phyloP scores from a whole-genome alignment of 2,113 vertebrate species.

The Jaculus jaculus region DNA sequence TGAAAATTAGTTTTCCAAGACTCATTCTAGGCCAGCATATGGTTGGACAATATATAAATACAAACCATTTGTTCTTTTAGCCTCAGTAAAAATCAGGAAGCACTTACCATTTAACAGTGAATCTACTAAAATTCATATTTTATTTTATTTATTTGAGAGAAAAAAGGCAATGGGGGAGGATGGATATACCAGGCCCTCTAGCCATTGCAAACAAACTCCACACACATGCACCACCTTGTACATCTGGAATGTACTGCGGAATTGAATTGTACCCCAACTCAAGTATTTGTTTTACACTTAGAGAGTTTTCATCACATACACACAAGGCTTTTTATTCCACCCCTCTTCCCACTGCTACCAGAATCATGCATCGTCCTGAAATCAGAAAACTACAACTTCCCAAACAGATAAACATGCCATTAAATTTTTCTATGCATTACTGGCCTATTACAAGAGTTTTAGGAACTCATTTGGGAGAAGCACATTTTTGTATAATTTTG shows the following conservation, averaged over 20 bases:
- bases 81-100: neutral
- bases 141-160: neutral
- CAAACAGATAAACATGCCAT: neutral
- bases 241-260: no score
- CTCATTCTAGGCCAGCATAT: neutral
- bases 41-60: neutral
- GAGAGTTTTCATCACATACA: neutral
- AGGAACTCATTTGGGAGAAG: constrained; percentile 19
- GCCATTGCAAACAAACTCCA: no score
- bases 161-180: no score
- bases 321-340: neutral
- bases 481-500: neutral
- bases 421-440: neutral
- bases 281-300: neutral
- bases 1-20: constrained; percentile 7
- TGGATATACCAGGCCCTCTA: no score
- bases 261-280: neutral
- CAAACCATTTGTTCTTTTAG: neutral
- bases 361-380: neutral
- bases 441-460: constrained; percentile 1
- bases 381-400: neutral
- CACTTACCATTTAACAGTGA: neutral
- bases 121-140: neutral
- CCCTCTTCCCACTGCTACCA: neutral
- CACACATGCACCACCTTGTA: no score